These are phyloP conservation scores for Nemotelus nigrinus DNA, from an alignment of 2,888 invertebrate species.

Conservation along the genomic window DNA sequence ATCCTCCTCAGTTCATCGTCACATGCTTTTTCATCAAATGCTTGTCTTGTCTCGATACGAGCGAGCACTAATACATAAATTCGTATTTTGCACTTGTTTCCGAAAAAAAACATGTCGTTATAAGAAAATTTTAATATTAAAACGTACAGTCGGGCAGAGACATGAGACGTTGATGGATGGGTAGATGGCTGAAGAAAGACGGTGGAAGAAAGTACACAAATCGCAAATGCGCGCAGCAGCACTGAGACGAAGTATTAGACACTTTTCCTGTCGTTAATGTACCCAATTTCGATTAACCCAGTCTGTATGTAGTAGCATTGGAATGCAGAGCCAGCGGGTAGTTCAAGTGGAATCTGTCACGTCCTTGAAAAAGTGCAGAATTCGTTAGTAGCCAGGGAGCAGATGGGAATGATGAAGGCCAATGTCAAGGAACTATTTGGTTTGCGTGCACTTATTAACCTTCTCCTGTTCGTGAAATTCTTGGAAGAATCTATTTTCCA, in stretches of 20 bases:
- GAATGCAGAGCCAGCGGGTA: not conserved
- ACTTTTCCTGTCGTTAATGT: slow-evolving; percentile 7
- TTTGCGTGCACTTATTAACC: not conserved
- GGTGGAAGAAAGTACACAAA: not conserved
- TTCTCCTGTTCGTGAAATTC: not conserved
- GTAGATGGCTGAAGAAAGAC: not conserved
- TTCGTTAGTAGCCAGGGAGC: not conserved
- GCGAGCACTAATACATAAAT: too few species aligned
- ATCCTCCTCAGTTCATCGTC: too few species aligned
- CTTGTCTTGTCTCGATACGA: too few species aligned
- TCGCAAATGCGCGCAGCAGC: not conserved
- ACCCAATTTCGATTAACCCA: slow-evolving; percentile 33
- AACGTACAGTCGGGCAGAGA: too few species aligned
- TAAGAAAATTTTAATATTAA: too few species aligned
- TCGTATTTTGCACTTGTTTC: too few species aligned
- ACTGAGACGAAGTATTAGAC: not conserved
- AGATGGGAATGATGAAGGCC: slow-evolving; percentile 10
- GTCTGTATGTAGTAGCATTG: not conserved
- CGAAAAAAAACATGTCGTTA: too few species aligned
- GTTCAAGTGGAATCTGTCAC: too few species aligned
- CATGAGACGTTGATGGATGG: not conserved
- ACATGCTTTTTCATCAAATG: too few species aligned
- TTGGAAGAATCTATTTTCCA: not conserved
- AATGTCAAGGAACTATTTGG: slow-evolving; percentile 19
- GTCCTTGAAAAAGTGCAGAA: too few species aligned